phyloP scores from a whole-genome alignment of 2,113 vertebrate genomes.

The Sturnus vulgaris region DNA sequence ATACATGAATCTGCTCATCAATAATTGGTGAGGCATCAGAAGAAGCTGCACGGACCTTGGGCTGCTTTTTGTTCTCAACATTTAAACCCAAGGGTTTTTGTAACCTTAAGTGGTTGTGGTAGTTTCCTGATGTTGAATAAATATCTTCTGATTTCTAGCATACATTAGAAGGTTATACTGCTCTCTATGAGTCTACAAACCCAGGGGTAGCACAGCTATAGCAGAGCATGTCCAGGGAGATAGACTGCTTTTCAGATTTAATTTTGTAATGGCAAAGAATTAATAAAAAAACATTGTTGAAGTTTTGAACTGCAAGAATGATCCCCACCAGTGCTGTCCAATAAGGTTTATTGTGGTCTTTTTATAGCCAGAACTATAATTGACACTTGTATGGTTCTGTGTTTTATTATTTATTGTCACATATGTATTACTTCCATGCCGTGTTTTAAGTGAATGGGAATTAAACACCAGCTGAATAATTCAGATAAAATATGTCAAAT shows the following conservation, averaged over 20 bases:
- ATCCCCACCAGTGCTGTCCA: neutral
- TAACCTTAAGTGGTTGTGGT: neutral
- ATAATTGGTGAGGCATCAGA: neutral
- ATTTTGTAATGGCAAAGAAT: neutral
- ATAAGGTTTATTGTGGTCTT: neutral
- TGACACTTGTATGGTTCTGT: neutral
- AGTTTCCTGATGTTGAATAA: neutral
- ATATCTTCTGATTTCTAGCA: neutral
- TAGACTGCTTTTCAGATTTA: neutral
- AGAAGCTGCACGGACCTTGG: neutral
- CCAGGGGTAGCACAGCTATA: neutral
- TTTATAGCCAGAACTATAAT: neutral
- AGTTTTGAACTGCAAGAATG: neutral
- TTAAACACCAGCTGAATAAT: neutral
- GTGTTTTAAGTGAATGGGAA: neutral
- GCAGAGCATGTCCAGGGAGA: neutral
- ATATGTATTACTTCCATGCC: neutral
- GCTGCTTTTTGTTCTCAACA: neutral
- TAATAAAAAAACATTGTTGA: neutral
- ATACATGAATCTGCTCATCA: neutral
- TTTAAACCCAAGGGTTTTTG: neutral
- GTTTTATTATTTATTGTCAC: neutral
- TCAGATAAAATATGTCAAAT: neutral
- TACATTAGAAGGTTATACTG: neutral
- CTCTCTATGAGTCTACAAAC: neutral